Base-by-base conservation (phyloP, 2,797 vertebrate genomes). In the Silurus lanzhouensis region DNA sequence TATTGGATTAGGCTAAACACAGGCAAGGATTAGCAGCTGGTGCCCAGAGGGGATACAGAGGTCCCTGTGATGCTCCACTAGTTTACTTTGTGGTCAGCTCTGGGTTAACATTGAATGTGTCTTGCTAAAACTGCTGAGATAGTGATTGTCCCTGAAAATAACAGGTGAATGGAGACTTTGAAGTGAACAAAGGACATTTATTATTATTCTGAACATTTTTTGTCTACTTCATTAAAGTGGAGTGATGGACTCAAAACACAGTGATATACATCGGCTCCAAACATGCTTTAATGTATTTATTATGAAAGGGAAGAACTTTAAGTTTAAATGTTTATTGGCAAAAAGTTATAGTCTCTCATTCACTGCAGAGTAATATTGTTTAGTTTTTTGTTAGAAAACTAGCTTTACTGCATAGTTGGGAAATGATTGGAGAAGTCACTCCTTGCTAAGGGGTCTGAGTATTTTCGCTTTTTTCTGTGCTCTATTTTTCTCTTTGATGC, bases 1-100 rank as follows among this genome's bases (percentile, higher is more conserved):
- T 94, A 94, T 93, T 94, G 93, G 93, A 94, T 95, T 95, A 93
- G 91, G 91, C 93, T 94, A 95, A 94, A 91, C 91, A 93, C 91
- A 93, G 89, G 91, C 91, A 91, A 91, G 94, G 91, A 94, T 92
- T 91, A 93, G 92, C 89, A 87, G 88, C 90, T 91, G 91, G 84
- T 86, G 88, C 89, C 87, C 89, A 90, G 84, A 89, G 89, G 91
- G 85, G 86, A 88, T 91, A 89, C 84, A 66, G 80, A 76, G 81
- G 88, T 89, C 78, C 80, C 82, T 48, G 78, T 46, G 75, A 88
- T 75, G 85, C 90, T 86, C 83, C 82, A 83, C 83, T 85, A 83
- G 80, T 87, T 90, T 88, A 85, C 88, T 87, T 90, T 87, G 84
- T 85, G 67, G 60, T 86, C 83, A 52, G 77, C 74, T 87, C 31